phyloP scores from a whole-genome alignment of 2,888 invertebrate species.

The Athalia rosae region DNA sequence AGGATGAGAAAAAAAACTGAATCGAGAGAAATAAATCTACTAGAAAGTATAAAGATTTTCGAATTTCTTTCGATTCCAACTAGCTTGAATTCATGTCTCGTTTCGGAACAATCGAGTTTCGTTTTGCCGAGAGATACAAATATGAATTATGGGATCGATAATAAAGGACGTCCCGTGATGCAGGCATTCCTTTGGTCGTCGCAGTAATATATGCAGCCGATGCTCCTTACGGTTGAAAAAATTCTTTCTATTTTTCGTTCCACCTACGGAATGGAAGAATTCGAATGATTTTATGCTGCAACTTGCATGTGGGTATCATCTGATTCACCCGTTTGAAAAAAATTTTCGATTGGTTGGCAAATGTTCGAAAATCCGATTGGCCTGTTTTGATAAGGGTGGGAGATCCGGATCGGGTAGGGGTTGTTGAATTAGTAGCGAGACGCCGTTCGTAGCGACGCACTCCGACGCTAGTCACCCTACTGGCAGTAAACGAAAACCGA shows the following conservation, averaged over 20 bases:
- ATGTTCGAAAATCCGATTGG: conserved; percentile 57
- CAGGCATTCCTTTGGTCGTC: too few species aligned
- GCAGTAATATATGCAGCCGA: too few species aligned
- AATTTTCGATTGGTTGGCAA: conserved; percentile 40
- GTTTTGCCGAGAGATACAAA: too few species aligned
- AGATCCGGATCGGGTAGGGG: conserved; percentile 64
- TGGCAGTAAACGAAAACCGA: conserved; percentile 53
- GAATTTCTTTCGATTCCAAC: too few species aligned
- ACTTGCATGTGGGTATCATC: neutral
- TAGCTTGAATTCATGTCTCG: too few species aligned
- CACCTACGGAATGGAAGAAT: neutral
- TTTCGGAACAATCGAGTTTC: too few species aligned
- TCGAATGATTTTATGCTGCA: conserved; percentile 4
- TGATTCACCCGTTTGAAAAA: conserved; percentile 29
- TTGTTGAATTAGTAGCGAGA: conserved; percentile 66
- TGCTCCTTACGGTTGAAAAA: too few species aligned
- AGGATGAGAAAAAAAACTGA: too few species aligned
- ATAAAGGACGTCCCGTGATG: too few species aligned
- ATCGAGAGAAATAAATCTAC: too few species aligned
- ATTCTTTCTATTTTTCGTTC: neutral
- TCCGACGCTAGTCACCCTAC: conserved; percentile 60
- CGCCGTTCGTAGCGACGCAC: conserved; percentile 62
- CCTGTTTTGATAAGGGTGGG: conserved; percentile 53
- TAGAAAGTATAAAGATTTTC: too few species aligned
- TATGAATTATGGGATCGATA: too few species aligned